A percentile compares a stretch with the other conserved stretches of the same genome.
Conservation (phyloP, 2,797 vertebrate species). For the Channallabes apus region DNA sequence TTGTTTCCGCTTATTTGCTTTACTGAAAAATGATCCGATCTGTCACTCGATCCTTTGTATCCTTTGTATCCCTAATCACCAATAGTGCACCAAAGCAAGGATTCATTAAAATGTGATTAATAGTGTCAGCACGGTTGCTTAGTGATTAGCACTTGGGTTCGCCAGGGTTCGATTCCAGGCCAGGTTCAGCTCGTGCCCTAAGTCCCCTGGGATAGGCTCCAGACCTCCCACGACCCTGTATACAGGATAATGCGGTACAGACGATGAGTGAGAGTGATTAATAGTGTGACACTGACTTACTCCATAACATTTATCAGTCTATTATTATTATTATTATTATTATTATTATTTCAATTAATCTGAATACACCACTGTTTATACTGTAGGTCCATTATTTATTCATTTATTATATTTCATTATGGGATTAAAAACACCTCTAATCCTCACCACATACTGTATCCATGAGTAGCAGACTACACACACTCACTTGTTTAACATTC, state of each 20-base stretch:
- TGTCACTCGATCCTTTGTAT: no score
- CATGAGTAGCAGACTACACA: neutral
- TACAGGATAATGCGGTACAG: no score
- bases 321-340: neutral
- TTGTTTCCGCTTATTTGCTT: no score
- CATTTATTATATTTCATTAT: neutral
- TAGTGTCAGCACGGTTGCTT: neutral
- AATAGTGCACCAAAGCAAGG: neutral
- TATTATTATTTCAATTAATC: neutral
- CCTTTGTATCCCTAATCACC: no score
- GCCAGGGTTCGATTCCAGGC: no score
- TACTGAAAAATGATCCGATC: no score
- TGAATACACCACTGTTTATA: neutral
- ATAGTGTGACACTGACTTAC: neutral
- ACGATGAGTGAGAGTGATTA: neutral
- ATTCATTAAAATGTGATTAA: neutral
- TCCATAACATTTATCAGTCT: neutral
- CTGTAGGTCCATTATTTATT: no score
- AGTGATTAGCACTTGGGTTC: no score
- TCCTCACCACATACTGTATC: neutral
- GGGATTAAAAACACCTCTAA: neutral
- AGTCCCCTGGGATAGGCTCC: no score
- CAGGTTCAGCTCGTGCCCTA: no score
- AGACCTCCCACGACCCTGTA: no score
- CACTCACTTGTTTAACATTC: slow-evolving; percentile 86